Conservation (phyloP, 2,113 vertebrate genomes). For the Pygoscelis antarcticus region DNA sequence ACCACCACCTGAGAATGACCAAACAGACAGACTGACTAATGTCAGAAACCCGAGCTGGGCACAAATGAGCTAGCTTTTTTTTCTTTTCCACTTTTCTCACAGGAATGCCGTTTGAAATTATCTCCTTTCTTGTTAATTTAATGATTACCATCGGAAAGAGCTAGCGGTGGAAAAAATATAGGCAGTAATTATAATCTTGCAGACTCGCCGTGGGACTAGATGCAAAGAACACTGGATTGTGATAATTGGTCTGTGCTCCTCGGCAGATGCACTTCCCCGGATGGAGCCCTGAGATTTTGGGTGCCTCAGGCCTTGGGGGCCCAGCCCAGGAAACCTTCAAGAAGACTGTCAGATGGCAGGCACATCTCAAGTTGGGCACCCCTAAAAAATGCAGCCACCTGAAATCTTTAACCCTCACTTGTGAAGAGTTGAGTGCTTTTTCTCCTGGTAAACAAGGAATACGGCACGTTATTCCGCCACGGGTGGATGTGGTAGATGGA, state of each 20-base stretch:
- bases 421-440: neutral
- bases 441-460: neutral
- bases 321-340: neutral
- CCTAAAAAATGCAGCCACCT: neutral
- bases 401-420: accelerated
- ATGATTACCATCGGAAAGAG: neutral
- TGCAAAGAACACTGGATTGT: neutral
- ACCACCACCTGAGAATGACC: neutral
- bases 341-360: neutral
- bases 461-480: neutral
- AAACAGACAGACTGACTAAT: neutral
- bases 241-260: neutral
- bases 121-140: conserved; percentile 53
- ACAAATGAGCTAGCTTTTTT: conserved; percentile 1
- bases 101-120: conserved; percentile 23
- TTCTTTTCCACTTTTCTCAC: neutral
- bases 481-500: neutral
- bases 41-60: neutral
- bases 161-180: neutral
- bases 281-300: neutral
- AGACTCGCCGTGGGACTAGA: neutral
- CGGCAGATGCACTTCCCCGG: accelerated
- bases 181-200: conserved; percentile 7
- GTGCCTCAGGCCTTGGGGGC: neutral
- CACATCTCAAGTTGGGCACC: neutral